Base-by-base conservation (phyloP, 2,113 vertebrate species). In the Corvus hawaiiensis region DNA sequence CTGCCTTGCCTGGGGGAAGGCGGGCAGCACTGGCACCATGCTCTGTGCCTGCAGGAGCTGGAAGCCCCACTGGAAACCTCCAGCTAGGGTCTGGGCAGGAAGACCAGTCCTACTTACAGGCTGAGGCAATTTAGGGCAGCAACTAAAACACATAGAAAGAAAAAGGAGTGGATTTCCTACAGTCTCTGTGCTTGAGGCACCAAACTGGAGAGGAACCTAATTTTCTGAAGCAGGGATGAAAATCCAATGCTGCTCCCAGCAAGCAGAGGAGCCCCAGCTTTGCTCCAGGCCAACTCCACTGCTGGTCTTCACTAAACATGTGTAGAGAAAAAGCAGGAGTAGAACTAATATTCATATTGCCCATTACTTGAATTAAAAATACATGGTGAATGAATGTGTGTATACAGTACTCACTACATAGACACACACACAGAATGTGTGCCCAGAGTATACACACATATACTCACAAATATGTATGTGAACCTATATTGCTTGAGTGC, bases 401-500 rank as follows among this genome's bases (percentile, higher is more conserved):
- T 28, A 83, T 27, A 54, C 20, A 37, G 61, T 48, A 56, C 33
- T 66, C 61, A 41, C 35, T 28, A 19, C 35, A 23, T 0, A 43
- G 21, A 61, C 6, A 17, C 63, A 35, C 13, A 23, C 41, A 59
- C 1, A n/a, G 4, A 30, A 52, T n/a, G 64, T 49, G 85, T 75
- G 84, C 43, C 80, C 15, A 2, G 26, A 11, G 84, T 2, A 37
- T 51, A 41, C 93, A 75, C 48, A 83, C 69, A 67, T 5, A 27
- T 26, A 76, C 82, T 30, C 94, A 89, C 94, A 33, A 28, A 1
- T 0, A 5, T 37, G 13, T 30, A 9, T 20, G 96, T 91, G 92
- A 94, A 91, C 84, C 80, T 90, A 30, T 94, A 97, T 93, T 97
- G 98, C 97, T 95, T 89, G 93, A 96, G 97, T 96, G 86, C 88